Conservation (phyloP, 2,113 vertebrate genomes). For the Crotalus horridus region DNA sequence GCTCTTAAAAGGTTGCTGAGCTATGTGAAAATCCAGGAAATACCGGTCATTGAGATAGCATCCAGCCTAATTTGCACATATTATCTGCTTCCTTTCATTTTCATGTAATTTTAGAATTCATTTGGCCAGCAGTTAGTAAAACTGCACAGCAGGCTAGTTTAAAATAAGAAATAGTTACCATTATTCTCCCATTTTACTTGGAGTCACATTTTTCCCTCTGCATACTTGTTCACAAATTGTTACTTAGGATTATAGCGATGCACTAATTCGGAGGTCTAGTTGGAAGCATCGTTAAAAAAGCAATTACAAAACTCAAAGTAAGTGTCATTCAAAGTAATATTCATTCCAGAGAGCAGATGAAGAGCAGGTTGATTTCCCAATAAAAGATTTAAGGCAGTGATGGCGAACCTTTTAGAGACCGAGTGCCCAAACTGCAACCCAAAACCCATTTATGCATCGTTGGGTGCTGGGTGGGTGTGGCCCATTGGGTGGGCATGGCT, state of each 20-base stretch:
- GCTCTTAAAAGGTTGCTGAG: background rate
- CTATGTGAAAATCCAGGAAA: background rate
- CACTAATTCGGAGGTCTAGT: background rate
- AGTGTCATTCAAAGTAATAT: background rate
- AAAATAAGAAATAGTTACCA: background rate
- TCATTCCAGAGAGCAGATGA: background rate
- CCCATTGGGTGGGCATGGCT: too few species aligned
- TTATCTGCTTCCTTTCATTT: background rate
- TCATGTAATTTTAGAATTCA: background rate
- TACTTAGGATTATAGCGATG: background rate
- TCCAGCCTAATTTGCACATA: background rate
- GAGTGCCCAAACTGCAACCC: too few species aligned
- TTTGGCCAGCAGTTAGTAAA: background rate
- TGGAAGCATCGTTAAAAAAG: background rate
- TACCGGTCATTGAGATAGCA: background rate
- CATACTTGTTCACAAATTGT: background rate
- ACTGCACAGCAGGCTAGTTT: background rate
- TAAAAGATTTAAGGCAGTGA: background rate
- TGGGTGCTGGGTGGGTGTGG: too few species aligned
- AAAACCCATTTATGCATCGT: too few species aligned
- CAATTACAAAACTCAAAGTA: background rate
- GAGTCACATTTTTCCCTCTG: too few species aligned
- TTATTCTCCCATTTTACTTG: background rate
- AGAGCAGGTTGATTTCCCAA: background rate
- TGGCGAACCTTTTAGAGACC: too few species aligned